A percentile compares a stretch with the other conserved stretches of the same genome.
phyloP scores from a whole-genome alignment of 2,113 vertebrate genomes.

The Chascanopsetta lugubris region DNA sequence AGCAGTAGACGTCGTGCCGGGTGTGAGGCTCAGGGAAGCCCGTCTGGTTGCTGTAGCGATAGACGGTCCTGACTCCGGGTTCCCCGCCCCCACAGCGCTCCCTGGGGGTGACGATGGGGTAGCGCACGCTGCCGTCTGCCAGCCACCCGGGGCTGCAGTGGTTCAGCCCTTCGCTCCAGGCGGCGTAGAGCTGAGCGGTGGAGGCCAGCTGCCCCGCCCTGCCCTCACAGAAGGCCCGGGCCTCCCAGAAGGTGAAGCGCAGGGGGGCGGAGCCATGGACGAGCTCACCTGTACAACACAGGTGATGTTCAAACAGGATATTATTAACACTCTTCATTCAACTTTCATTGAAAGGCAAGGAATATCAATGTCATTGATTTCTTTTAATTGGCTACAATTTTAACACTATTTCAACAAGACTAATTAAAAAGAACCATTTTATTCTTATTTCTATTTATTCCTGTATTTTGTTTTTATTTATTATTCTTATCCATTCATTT shows the following conservation, averaged over 20 bases:
- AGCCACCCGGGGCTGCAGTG: constrained; percentile 94
- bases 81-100: constrained; percentile 89
- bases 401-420: too few relatives aligned
- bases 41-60: constrained; percentile 91
- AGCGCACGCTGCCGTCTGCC: constrained; percentile 91
- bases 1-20: constrained; percentile 91
- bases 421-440: too few relatives aligned
- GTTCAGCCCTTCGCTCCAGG: constrained; percentile 90
- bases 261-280: constrained; percentile 81
- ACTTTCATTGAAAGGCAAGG: too few relatives aligned
- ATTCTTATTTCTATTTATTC: too few relatives aligned
- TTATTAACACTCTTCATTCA: too few relatives aligned
- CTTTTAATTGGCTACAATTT: too few relatives aligned
- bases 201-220: constrained; percentile 83
- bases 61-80: constrained; percentile 90
- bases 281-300: constrained; percentile 83
- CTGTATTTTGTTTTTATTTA: too few relatives aligned
- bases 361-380: too few relatives aligned
- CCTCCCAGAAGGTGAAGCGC: constrained; percentile 87
- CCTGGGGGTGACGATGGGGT: constrained; percentile 88
- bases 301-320: too few relatives aligned
- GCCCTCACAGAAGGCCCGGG: constrained; percentile 79
- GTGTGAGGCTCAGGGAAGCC: constrained; percentile 87
- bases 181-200: constrained; percentile 89
- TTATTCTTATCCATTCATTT: too few relatives aligned